A percentile compares a stretch with the other conserved stretches of the same genome.
Conservation (phyloP, 2,797 vertebrate genomes). For the Acrocephalus scirpaceus region DNA sequence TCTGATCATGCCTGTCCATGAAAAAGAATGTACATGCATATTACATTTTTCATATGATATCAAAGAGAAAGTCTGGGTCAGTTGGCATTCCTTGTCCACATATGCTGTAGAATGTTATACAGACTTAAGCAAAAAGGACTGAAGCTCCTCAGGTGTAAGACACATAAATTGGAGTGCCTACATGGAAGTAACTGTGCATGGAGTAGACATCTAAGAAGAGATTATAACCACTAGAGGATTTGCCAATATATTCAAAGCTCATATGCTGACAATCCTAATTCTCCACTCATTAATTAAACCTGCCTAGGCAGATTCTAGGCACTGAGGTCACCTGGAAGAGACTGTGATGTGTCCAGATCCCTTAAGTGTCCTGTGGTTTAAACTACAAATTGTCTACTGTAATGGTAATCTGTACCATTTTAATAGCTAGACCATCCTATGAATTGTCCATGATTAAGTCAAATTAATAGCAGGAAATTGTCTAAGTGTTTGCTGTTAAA, state of each 20-base stretch:
- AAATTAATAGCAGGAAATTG: not conserved
- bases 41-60: not conserved
- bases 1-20: not conserved
- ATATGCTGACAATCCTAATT: not conserved
- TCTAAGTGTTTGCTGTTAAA: not conserved
- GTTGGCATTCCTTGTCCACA: not conserved
- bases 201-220: not conserved
- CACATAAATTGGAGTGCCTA: not conserved
- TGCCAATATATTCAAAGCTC: not conserved
- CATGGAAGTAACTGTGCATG: not conserved
- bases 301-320: not conserved
- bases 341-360: not conserved
- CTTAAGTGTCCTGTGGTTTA: not conserved
- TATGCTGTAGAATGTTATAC: rapidly evolving
- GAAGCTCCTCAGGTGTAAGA: not conserved
- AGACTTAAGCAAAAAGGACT: not conserved
- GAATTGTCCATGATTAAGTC: not conserved
- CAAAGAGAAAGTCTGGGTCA: not conserved
- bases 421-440: not conserved
- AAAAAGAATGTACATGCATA: not conserved
- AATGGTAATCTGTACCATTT: not conserved
- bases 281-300: not conserved
- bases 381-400: not conserved
- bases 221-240: not conserved
- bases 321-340: not conserved